Base-by-base conservation (phyloP, 2,113 vertebrate species). In the Ceyx melanurus region DNA sequence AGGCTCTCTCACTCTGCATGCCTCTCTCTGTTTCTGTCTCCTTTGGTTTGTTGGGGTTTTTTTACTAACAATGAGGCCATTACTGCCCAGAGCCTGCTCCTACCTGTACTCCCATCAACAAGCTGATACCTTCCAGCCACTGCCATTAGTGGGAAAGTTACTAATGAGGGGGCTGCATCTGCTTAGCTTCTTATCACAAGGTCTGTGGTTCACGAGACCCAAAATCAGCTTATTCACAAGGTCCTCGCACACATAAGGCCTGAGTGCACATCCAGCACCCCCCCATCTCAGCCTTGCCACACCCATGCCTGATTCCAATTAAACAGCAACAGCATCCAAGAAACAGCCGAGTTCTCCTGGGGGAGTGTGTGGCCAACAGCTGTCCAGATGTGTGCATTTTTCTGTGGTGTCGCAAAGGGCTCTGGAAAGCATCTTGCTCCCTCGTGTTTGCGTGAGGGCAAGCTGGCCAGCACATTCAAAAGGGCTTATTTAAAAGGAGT, bases 171-270 rank as follows among this genome's bases (percentile, higher is more conserved):
- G 31, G 13, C 23, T 58, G 35, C 23, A 13, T 48, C 40, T 60
- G 33, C 50, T 57, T 56, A 75, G 42, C 28, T 54, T 74, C 56
- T 54, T 31, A 51, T 29, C 46, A 23, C 15, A 31, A 40, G 35
- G 40, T 8, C 26, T 0, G 0, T 29, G 31, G 14, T 43, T 60
- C 51, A 40, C 10, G 29, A 51, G 40, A 73, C 40, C 29, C 5
- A 0, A 46, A 74, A 13, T 73, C 61, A 65, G 31, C 21, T 57
- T 10, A 25, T 6, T 65, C 50, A 33, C 19, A 31, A 19, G 26
- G 22, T 6, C 14, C 33, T 18, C 10, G 28, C 3, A 1, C 0
- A 3, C 0, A 0, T 15, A 22, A 67, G 10, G 37, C 29, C 45
- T 31, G n/a, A 58, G 35, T n/a, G 22, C 51, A 33, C 6, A 42